Conservation (phyloP, 2,888 invertebrate species). For the Crepidodera aurea region DNA sequence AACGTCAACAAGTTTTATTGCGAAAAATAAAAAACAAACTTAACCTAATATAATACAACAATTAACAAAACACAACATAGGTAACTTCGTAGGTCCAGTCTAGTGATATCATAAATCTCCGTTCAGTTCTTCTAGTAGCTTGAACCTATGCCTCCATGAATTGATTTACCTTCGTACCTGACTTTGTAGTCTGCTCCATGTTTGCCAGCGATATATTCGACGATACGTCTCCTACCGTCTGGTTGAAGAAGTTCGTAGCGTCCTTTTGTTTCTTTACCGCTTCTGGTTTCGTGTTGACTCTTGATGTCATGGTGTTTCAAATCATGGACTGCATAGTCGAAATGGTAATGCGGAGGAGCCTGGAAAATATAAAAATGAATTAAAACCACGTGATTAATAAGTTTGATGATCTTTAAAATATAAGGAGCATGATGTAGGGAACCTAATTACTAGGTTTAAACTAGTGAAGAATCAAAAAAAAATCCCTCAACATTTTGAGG, state of each 20-base stretch:
- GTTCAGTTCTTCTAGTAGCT: conserved; percentile 21
- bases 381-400: no score
- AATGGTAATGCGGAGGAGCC: conserved; percentile 57
- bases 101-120: conserved; percentile 10
- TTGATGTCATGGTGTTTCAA: conserved; percentile 56
- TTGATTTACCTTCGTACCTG: conserved; percentile 43
- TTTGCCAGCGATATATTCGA: conserved; percentile 57
- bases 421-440: no score
- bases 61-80: conserved; percentile 49
- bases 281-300: conserved; percentile 55
- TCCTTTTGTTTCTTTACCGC: conserved; percentile 54
- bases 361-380: no score
- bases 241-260: conserved; percentile 56
- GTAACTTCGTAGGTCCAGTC: conserved; percentile 37
- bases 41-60: conserved; percentile 33
- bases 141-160: conserved; percentile 48
- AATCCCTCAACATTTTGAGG: no score
- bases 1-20: conserved; percentile 52
- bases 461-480: no score
- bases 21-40: conserved; percentile 45
- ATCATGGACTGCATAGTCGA: conserved; percentile 57
- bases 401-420: no score
- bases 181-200: conserved; percentile 57
- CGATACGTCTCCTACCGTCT: conserved; percentile 56
- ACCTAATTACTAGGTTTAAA: no score